phyloP scores from a whole-genome alignment of 1,140 invertebrate genomes.

The Coenobita brevimanus region DNA sequence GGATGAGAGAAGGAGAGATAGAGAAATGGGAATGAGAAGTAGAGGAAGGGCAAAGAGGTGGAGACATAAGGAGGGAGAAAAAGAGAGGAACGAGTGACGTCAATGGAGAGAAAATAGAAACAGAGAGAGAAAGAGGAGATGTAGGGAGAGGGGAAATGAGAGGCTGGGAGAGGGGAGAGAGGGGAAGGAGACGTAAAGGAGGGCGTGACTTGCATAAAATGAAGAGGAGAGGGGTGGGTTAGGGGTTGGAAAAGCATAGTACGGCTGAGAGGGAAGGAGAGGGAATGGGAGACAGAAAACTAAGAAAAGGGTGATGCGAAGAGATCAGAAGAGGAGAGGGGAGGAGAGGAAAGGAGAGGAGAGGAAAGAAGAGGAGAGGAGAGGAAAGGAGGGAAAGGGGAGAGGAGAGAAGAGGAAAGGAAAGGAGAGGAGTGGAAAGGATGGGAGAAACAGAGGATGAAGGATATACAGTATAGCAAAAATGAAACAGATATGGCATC shows the following conservation, averaged over 20 bases:
- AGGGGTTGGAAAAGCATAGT: neutral
- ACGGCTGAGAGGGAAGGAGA: neutral
- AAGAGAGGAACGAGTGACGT: neutral
- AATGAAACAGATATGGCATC: no score
- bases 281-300: neutral
- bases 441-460: neutral
- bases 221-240: neutral
- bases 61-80: neutral
- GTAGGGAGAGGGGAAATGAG: neutral
- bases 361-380: neutral
- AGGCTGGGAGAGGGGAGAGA: neutral
- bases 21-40: neutral
- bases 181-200: neutral
- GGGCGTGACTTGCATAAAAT: neutral
- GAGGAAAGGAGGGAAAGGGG: no score
- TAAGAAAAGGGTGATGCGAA: neutral
- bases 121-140: neutral
- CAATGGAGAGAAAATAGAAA: neutral
- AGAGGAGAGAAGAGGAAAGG: conserved; percentile 9
- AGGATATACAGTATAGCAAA: neutral
- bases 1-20: no score
- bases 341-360: neutral
- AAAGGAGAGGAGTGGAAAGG: neutral
- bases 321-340: neutral
- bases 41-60: neutral